Percentiles rank a stretch among this genome's conserved stretches.
Conservation (phyloP, 1,140 invertebrate species). For the Zophobas morio region DNA sequence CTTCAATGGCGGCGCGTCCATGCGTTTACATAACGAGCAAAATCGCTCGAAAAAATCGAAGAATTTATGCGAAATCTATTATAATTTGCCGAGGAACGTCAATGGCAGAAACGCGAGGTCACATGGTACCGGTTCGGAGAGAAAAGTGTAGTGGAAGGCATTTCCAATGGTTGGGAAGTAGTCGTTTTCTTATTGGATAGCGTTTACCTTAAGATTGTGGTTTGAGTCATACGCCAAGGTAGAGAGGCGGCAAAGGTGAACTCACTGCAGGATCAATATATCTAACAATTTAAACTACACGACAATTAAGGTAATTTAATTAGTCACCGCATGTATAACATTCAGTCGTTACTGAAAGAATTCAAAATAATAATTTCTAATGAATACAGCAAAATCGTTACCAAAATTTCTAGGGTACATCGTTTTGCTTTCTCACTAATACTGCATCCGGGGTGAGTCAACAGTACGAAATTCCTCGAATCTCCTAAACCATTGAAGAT, state of each 20-base stretch:
- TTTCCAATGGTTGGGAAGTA: not conserved
- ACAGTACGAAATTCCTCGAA: no score
- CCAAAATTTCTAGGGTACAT: no score
- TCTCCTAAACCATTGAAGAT: no score
- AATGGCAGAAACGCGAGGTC: conserved; percentile 24
- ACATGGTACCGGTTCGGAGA: not conserved
- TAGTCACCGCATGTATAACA: no score
- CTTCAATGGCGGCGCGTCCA: not conserved
- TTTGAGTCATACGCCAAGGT: conserved; percentile 47
- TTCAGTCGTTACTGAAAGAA: no score
- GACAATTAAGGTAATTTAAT: no score
- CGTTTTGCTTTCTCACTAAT: no score
- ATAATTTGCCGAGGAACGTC: conserved; percentile 27
- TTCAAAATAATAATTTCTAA: no score
- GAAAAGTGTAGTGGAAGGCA: not conserved
- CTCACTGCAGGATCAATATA: not conserved
- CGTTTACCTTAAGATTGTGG: conserved; percentile 49
- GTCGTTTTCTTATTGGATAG: conserved; percentile 17
- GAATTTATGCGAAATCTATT: conserved; percentile 31
- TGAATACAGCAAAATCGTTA: no score
- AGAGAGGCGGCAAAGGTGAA: not conserved
- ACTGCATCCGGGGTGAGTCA: no score
- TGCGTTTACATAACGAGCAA: not conserved
- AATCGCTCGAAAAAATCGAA: conserved; percentile 1
- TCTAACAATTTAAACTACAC: no score